These are phyloP conservation scores for Aphelocoma californica DNA, from an alignment of 2,797 vertebrate species.

Conservation along the genomic window DNA sequence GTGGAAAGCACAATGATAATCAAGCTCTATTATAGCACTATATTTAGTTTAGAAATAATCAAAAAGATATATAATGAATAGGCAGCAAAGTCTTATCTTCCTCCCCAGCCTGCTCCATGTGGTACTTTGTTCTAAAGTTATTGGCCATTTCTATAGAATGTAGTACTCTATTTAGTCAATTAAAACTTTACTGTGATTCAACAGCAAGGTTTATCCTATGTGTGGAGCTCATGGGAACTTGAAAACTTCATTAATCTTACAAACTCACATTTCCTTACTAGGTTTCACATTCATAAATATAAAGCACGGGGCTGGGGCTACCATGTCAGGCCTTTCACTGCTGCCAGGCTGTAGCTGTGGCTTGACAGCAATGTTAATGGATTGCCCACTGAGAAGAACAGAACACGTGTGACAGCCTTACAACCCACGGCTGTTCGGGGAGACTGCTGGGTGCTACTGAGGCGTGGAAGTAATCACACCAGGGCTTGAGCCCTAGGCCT, in stretches of 20 bases:
- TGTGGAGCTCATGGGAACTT: neutral
- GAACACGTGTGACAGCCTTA: fast-evolving
- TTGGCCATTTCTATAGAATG: neutral
- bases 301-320: neutral
- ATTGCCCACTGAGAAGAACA: neutral
- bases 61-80: constrained; percentile 39
- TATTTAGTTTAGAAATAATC: constrained; percentile 27
- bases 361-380: neutral
- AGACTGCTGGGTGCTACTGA: neutral
- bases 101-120: neutral
- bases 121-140: neutral
- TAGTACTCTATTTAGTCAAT: neutral
- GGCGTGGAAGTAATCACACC: neutral
- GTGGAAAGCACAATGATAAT: neutral
- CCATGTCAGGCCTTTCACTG: neutral
- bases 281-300: neutral
- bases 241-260: neutral
- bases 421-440: neutral
- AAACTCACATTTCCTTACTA: neutral
- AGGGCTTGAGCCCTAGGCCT: neutral
- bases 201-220: neutral
- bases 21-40: neutral
- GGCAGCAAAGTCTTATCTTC: neutral
- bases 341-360: neutral
- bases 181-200: neutral